A percentile compares a stretch with the other conserved stretches of the same genome.
phyloP scores from a whole-genome alignment of 2,113 vertebrate genomes.

The Ictalurus punctatus region DNA sequence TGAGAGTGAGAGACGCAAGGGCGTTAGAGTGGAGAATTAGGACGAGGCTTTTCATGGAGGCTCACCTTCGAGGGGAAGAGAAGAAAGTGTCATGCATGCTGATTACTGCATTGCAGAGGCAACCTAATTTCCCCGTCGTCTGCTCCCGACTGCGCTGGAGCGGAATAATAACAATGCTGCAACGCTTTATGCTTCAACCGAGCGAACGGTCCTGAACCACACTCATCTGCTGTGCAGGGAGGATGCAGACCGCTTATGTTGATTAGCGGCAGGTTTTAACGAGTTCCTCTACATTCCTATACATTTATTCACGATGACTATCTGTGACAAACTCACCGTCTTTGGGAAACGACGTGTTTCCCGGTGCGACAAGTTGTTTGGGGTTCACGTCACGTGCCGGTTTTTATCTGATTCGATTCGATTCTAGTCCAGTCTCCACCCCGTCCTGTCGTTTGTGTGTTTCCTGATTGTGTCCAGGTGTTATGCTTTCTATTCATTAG shows the following conservation, averaged over 20 bases:
- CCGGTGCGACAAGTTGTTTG: background rate
- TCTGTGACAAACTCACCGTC: too few species aligned
- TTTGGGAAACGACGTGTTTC: background rate
- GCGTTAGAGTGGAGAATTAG: background rate
- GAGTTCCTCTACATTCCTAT: background rate
- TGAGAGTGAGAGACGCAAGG: background rate
- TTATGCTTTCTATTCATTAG: too few species aligned
- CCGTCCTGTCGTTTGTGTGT: too few species aligned
- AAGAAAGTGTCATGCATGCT: background rate
- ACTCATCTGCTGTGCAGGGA: background rate
- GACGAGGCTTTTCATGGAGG: background rate
- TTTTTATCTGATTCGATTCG: background rate
- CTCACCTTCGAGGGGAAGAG: constrained; percentile 2
- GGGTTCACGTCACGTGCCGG: background rate
- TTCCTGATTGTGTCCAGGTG: too few species aligned
- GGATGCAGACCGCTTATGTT: background rate
- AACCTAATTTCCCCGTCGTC: constrained; percentile 17
- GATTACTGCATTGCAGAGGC: constrained; percentile 41
- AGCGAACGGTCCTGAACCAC: too few species aligned
- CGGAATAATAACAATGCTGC: constrained; percentile 25
- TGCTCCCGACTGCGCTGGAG: background rate
- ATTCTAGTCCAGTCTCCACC: too few species aligned
- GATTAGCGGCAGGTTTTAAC: background rate
- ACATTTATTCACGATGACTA: background rate
- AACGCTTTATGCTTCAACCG: background rate